These are phyloP conservation scores for Branchellion lobata DNA, from an alignment of 2,888 invertebrate species.

Conservation along the genomic window DNA sequence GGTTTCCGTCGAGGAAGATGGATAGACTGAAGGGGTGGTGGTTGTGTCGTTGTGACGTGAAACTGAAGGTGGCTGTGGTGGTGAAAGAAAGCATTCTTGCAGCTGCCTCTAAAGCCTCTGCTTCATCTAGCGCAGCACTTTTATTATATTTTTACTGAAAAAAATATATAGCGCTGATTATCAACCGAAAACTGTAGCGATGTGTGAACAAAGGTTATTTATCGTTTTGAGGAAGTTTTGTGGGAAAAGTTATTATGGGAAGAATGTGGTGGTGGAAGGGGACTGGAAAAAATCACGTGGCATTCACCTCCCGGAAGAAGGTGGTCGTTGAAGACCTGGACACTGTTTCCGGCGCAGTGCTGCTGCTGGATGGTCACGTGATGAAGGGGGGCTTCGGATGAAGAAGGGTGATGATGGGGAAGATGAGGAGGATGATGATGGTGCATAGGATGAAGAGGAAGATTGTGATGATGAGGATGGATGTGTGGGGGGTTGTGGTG, in stretches of 20 bases:
- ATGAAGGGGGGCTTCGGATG: slow-evolving; percentile 50
- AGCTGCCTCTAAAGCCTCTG: neutral
- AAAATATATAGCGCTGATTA: too few relatives aligned
- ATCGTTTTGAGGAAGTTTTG: too few relatives aligned
- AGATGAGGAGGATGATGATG: neutral
- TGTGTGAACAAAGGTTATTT: too few relatives aligned
- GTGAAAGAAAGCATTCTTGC: slow-evolving; percentile 30
- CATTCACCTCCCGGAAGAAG: slow-evolving; percentile 55
- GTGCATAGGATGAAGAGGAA: neutral
- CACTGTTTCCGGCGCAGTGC: slow-evolving; percentile 62
- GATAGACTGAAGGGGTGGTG: slow-evolving; percentile 63
- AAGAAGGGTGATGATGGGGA: too few relatives aligned
- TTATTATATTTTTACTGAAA: too few relatives aligned
- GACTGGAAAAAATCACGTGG: too few relatives aligned
- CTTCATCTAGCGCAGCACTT: too few relatives aligned
- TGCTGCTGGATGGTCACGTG: slow-evolving; percentile 61
- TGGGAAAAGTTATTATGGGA: too few relatives aligned
- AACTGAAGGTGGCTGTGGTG: slow-evolving; percentile 59
- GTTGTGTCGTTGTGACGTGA: slow-evolving; percentile 61
- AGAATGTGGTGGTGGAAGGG: too few relatives aligned
- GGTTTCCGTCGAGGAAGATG: slow-evolving; percentile 61
- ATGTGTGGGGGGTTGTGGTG: neutral
- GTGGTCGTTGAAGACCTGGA: slow-evolving; percentile 59
- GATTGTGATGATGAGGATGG: neutral
- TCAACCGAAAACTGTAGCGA: too few relatives aligned